Percentiles rank a stretch among this genome's conserved stretches.
Evolutionary conservation across 2,888 invertebrate genomes (phyloP).

Genomic region (Stenolophus ochropezus): DNA sequence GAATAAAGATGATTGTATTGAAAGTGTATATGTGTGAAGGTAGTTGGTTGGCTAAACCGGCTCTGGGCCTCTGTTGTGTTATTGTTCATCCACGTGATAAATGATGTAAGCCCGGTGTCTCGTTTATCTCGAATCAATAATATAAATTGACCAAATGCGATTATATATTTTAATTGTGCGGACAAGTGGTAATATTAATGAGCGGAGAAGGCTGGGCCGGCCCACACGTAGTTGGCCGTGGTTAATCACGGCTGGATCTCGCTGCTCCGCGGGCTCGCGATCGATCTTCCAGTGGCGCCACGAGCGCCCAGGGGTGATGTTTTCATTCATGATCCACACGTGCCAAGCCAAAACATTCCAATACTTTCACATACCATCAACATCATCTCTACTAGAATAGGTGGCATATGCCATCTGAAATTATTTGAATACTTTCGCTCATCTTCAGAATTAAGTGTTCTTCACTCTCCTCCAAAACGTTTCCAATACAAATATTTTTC

Average conservation of each 20-base stretch:
- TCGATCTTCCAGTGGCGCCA: constrained; percentile 35
- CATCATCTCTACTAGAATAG: too few species aligned
- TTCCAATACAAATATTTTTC: too few species aligned
- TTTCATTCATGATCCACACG: constrained; percentile 15
- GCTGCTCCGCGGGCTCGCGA: constrained; percentile 13
- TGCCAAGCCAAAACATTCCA: background rate
- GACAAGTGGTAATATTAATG: constrained; percentile 73
- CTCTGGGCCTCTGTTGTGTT: background rate
- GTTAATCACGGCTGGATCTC: constrained; percentile 44
- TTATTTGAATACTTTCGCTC: too few species aligned
- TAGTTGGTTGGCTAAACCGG: too few species aligned
- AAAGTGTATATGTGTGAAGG: too few species aligned
- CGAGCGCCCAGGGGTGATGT: background rate
- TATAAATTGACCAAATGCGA: constrained; percentile 73
- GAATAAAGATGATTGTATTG: too few species aligned
- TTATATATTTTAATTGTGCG: constrained; percentile 74
- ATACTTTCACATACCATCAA: background rate
- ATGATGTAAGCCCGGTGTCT: constrained; percentile 54
- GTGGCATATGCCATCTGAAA: too few species aligned
- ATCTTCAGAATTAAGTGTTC: too few species aligned
- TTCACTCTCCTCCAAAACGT: too few species aligned
- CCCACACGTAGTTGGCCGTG: constrained; percentile 45
- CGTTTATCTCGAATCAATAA: constrained; percentile 73
- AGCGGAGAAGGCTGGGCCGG: constrained; percentile 66
- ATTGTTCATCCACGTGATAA: constrained; percentile 55